phyloP scores from a whole-genome alignment of 2,888 invertebrate genomes.

The Hoplodrina ambigua region DNA sequence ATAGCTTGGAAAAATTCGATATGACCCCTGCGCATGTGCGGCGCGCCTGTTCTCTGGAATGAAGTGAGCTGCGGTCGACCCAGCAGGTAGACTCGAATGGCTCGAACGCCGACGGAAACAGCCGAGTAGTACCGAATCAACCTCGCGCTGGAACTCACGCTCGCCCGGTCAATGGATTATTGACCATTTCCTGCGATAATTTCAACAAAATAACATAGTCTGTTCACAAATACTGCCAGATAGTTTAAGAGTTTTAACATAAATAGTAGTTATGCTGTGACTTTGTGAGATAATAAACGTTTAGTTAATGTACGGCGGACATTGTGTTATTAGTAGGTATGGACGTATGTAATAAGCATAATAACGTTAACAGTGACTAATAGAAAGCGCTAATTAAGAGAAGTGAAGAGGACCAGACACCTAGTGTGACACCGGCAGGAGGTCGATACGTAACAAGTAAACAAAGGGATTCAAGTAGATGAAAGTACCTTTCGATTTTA shows the following conservation, averaged over 20 bases:
- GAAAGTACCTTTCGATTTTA: constrained; percentile 67
- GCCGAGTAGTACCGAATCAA: constrained; percentile 86
- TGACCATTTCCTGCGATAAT: constrained; percentile 85
- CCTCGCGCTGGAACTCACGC: constrained; percentile 79
- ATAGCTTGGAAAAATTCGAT: constrained; percentile 72
- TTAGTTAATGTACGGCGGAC: constrained; percentile 66
- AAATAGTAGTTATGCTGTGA: constrained; percentile 75
- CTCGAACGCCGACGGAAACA: constrained; percentile 76
- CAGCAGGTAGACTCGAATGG: constrained; percentile 66
- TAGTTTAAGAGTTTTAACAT: constrained; percentile 64
- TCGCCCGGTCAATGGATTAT: constrained; percentile 81
- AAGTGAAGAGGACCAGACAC: constrained; percentile 64
- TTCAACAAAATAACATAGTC: constrained; percentile 73
- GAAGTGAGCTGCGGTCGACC: constrained; percentile 72
- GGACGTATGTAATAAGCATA: constrained; percentile 70
- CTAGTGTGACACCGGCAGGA: constrained; percentile 48
- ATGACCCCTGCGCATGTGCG: constrained; percentile 78
- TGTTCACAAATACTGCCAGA: constrained; percentile 74
- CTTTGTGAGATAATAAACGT: constrained; percentile 73
- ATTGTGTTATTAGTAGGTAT: constrained; percentile 73
- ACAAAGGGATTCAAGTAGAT: constrained; percentile 58
- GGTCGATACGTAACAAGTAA: constrained; percentile 58
- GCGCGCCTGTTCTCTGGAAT: constrained; percentile 52
- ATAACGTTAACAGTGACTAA: constrained; percentile 74
- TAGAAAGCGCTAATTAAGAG: constrained; percentile 75